Base-by-base conservation (phyloP, 1,140 invertebrate species). In the Diabrotica undecimpunctata region DNA sequence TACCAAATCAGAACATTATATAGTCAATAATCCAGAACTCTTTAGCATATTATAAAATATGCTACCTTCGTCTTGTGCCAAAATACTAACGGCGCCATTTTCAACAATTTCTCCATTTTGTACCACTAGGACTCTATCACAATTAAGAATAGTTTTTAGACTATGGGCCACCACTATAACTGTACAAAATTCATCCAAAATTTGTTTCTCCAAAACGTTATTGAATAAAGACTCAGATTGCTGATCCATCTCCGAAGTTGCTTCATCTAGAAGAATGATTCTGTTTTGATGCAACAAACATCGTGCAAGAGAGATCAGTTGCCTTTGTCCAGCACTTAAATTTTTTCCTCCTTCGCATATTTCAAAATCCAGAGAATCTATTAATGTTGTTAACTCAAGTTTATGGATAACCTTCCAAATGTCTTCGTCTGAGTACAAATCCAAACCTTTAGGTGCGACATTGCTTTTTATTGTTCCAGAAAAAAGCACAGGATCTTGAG, bases 401-500 rank as follows among this genome's bases (percentile, higher is more conserved):
- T 73, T 66, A 8, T 72, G 68, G 39, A 79, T 52, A 7, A 71
- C 69, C 14, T 71, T 69, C 72, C 75, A 77, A 11, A 77, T 66
- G 52, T 64, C 54, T 11, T 60, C 10, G 72, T 90, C 87, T 5
- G 75, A 70, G 69, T 79, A 81, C 51, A 79, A 64, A 7, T 77
- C 67, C 66, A 83, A 82, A 25, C 1, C 25, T 25, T 25, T 25
- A 0, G 85, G 85, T 73, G 87, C 85, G 51, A 86, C 70, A 74
- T 87, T 86, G 38, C 73, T 74, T 13, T 85, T 69, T 10, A 87
- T 65, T 7, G 80, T 81, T 37, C 84, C 84, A 7, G 58, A 50
- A 68, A 96, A 96, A 0, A 96, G 77, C 12, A 96, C 87, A 0
- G 94, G 93, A 70, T 91, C 92, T 79, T 96, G 92, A 4, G 92